Conservation (phyloP, 1,140 invertebrate species). For the Lasaia peninsularis region DNA sequence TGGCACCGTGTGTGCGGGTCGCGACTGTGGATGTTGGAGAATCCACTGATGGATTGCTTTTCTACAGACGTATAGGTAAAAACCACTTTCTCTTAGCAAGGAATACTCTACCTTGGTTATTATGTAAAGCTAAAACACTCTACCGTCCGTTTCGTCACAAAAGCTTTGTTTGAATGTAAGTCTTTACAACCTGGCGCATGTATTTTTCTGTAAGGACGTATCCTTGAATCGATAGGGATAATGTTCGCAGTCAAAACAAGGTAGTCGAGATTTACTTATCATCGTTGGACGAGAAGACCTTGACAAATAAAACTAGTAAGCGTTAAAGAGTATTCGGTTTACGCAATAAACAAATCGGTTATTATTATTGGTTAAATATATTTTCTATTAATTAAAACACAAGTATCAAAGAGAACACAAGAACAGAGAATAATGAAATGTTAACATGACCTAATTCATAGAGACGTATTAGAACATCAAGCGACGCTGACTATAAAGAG, state of each 20-base stretch:
- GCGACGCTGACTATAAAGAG: constrained; percentile 22
- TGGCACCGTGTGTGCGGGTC: constrained; percentile 56
- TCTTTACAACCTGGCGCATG: constrained; percentile 42
- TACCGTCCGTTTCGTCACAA: constrained; percentile 9
- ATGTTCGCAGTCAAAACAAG: constrained; percentile 25
- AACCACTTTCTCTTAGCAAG: constrained; percentile 32
- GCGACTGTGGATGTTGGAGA: constrained; percentile 53
- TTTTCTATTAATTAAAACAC: too few species aligned
- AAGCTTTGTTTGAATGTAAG: constrained; percentile 48
- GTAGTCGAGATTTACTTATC: constrained; percentile 27
- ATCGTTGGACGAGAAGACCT: constrained; percentile 42
- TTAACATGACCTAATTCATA: background rate
- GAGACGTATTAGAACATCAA: constrained; percentile 16
- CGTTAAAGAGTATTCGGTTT: background rate
- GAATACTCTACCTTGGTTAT: background rate
- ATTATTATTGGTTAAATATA: too few species aligned
- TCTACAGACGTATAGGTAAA: constrained; percentile 74
- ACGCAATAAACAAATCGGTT: background rate
- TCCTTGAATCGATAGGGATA: constrained; percentile 54
- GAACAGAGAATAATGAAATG: background rate
- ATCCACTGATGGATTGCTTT: constrained; percentile 75
- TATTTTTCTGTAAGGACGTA: constrained; percentile 40
- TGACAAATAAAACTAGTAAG: constrained; percentile 23
- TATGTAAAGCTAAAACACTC: constrained; percentile 5
- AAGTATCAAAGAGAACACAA: background rate